Evolutionary conservation across 2,888 invertebrate genomes (phyloP), one percentile per base, ranked within the genome.

Genomic region (Toxonevra muliebris): DNA sequence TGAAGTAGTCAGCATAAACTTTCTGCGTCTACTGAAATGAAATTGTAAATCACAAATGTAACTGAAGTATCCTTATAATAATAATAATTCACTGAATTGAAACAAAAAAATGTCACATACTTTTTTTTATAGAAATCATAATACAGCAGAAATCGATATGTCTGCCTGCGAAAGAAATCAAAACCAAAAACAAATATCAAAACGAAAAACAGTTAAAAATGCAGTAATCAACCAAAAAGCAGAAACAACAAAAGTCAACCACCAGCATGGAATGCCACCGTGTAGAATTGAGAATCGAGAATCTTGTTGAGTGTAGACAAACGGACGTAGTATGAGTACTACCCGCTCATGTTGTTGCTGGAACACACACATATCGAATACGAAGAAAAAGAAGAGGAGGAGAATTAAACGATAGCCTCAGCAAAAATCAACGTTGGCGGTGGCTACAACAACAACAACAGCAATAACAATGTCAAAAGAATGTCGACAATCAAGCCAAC

Each of bases 251-350:
- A 75, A 79, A 80, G 81, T 82, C 80, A 82, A 82, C 77, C 79
- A 81, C 81, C 82, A 81, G 77, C 77, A 76, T 77, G 80, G 82
- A 80, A 81, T 81, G 82, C 81, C 79, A 76, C 77, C 75, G 72
- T 65, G 42, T 59, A 42, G 52, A 65, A 65, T 59, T 65, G 65
- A 59, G 59, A 65, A 52, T 59, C 48, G 59, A 52, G 40, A 58
- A 53, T 12, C 17, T 7, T 40, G 42, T 58, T 15, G 42, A 65
- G 58, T 58, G 50, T 58, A 65, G 60, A 43, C 65, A 40, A 58
- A 58, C 19, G 15, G 50, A 52, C 52, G 50, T 7, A 9, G 7
- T 57, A 30, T 7, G 30, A 30, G 30, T 30, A 30, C 30, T 30
- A 30, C 30, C 30, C 30, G 30, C 30, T 30, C 7, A 30, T 30